Evolutionary conservation across 2,888 invertebrate genomes (phyloP), one percentile per base, ranked within the genome.

Genomic region (Emmelina monodactyla): DNA sequence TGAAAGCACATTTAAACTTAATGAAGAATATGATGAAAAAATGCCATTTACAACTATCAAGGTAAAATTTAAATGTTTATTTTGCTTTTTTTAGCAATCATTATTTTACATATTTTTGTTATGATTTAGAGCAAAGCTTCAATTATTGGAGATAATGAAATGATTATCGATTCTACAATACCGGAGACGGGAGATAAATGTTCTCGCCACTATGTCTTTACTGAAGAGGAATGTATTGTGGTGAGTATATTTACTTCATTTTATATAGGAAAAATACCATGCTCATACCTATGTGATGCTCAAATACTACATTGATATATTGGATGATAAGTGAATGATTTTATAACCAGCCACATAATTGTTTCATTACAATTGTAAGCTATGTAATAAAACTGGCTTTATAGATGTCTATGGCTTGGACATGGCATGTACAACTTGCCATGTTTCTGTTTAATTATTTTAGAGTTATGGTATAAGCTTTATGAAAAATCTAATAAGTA

Each of bases 1-100:
- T n/a, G 62, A 67, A 39, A 44, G 47, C 13, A 69, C 55, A 28
- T 84, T 84, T 51, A 69, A 58, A 47, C 47, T 82, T 2, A 76
- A 72, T 6, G 76, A 80, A 44, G 80, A 82, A 43, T 83, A 82
- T 49, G 76, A 80, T 32, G 84, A 85, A 55, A 44, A 58, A n/a
- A 82, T 84, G 82, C 81, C 82, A 3, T 65, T 62, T 34, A 39
- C 38, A n/a, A 37, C 36, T 14, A 34, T 53, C 2, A 53, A 46
- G 78, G 78, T 30, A 61, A 16, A 25, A 34, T 31, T 37, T 35
- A 4, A 28, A 45, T 68, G 5, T 10, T 25, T 25, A 10, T 25
- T 25, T 25, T 25, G 6, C n/a, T 7, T 25, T 7, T 25, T 25
- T 25, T 7, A 25, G 3, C 3, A 10, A 25, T 3, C 25, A n/a